phyloP scores from a whole-genome alignment of 2,113 vertebrate genomes.

The Telmatochromis bifrenatus region DNA sequence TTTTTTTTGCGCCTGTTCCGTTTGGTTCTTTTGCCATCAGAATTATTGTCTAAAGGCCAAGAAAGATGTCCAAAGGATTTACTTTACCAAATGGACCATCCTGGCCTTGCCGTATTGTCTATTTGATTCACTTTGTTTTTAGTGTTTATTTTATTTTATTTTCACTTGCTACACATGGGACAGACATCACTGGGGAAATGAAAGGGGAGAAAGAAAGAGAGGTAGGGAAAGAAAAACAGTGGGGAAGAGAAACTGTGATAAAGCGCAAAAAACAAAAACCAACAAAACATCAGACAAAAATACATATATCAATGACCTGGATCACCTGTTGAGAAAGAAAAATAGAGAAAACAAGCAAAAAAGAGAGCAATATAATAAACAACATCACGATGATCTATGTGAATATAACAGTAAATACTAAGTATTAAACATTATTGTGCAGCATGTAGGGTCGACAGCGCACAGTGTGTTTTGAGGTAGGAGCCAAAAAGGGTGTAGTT shows the following conservation, averaged over 20 bases:
- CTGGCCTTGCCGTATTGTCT: rapidly evolving
- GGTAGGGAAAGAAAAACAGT: neutral
- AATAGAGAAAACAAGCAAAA: no score
- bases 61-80: neutral
- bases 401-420: no score
- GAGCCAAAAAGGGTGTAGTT: no score
- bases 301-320: neutral
- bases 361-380: no score
- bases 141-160: neutral
- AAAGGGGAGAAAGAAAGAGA: neutral
- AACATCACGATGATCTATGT: rapidly evolving
- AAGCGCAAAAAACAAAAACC: neutral
- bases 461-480: no score
- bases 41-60: neutral
- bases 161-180: neutral
- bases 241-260: neutral
- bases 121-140: neutral
- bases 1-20: rapidly evolving
- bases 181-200: neutral
- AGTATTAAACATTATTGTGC: rapidly evolving
- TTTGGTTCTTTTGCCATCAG: neutral
- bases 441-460: rapidly evolving
- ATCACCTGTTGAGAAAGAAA: neutral
- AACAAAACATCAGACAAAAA: neutral
- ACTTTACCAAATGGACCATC: neutral